These are phyloP conservation scores for Mallotus villosus DNA, from an alignment of 2,797 vertebrate genomes.

Conservation along the genomic window DNA sequence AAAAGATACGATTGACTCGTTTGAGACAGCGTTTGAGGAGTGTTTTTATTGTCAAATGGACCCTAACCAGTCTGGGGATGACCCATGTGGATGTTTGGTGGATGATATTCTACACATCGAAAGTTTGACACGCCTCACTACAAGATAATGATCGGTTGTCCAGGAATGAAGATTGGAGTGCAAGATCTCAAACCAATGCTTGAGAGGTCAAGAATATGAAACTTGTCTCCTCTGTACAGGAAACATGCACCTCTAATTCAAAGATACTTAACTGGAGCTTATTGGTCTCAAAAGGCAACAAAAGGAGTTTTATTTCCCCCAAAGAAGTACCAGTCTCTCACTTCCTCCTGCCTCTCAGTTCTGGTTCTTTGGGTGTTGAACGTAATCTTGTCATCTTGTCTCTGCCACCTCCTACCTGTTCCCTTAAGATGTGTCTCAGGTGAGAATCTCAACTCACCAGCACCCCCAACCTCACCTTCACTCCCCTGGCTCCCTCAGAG, in stretches of 20 bases:
- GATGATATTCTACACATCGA: not conserved
- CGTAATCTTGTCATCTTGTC: slow-evolving; percentile 1
- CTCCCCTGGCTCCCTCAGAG: slow-evolving; percentile 43
- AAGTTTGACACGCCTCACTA: not conserved
- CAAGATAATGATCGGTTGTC: slow-evolving; percentile 14
- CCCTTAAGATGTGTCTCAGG: slow-evolving; percentile 69
- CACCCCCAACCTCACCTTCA: slow-evolving; percentile 60
- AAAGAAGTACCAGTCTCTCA: slow-evolving; percentile 2
- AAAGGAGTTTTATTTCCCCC: too few relatives aligned
- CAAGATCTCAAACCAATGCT: not conserved
- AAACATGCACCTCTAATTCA: too few relatives aligned
- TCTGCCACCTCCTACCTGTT: slow-evolving; percentile 15
- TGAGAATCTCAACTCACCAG: slow-evolving; percentile 69
- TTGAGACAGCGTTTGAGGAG: slow-evolving; percentile 43
- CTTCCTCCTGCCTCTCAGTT: slow-evolving; percentile 26
- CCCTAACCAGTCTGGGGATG: not conserved
- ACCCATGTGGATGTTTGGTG: not conserved
- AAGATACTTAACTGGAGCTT: too few relatives aligned
- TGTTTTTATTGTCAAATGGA: slow-evolving; percentile 27
- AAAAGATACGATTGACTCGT: slow-evolving; percentile 50
- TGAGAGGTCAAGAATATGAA: not conserved
- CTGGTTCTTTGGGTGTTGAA: slow-evolving; percentile 51
- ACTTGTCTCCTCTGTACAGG: too few relatives aligned
- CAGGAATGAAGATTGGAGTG: not conserved
- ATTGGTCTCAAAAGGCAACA: too few relatives aligned